Percentiles rank a stretch among this genome's conserved stretches.
These are phyloP conservation scores for Harmothoe impar DNA, from an alignment of 2,888 invertebrate genomes.

Conservation along the genomic window DNA sequence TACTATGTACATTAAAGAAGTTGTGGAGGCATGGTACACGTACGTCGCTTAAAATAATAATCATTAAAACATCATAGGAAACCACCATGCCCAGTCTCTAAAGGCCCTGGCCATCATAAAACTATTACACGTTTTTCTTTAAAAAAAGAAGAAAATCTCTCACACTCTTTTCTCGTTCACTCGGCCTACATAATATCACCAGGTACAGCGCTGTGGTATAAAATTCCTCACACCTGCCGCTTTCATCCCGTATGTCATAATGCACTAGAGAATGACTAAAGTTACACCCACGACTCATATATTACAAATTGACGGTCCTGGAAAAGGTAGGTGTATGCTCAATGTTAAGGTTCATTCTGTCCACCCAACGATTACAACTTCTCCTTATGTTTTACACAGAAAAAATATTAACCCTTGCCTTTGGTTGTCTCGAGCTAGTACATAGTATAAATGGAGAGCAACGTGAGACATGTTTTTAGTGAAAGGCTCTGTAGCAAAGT, in stretches of 20 bases:
- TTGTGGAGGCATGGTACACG: background rate
- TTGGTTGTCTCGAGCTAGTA: background rate
- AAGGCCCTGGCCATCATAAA: background rate
- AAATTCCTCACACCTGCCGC: background rate
- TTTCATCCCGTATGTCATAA: background rate
- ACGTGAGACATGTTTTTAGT: too few relatives aligned
- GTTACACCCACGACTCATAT: background rate
- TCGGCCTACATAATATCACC: conserved; percentile 1
- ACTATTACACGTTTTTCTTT: background rate
- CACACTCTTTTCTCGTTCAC: background rate
- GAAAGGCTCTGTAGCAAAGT: too few relatives aligned
- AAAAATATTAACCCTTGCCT: background rate
- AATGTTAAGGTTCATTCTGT: too few relatives aligned
- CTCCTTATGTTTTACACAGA: background rate
- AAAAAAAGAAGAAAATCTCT: too few relatives aligned
- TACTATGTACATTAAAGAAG: background rate
- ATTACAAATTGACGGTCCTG: background rate
- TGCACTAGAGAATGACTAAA: background rate
- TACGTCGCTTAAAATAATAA: background rate
- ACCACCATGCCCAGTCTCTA: background rate
- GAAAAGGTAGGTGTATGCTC: too few relatives aligned
- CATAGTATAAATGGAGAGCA: too few relatives aligned
- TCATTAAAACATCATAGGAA: background rate
- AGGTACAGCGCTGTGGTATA: background rate
- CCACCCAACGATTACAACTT: background rate